These are phyloP conservation scores for Abrostola triplasia DNA, from an alignment of 2,888 invertebrate species.

Conservation along the genomic window DNA sequence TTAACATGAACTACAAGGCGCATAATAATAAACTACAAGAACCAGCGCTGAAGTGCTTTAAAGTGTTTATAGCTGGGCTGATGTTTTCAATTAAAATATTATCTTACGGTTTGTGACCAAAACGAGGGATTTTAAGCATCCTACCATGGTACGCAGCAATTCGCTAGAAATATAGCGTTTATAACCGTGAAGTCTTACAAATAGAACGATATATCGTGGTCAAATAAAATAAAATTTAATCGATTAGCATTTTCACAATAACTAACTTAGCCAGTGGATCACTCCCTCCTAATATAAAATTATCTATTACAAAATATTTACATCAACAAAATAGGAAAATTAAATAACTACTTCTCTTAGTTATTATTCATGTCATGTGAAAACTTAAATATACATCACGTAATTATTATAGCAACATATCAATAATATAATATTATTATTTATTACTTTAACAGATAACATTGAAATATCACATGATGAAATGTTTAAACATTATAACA, in stretches of 20 bases:
- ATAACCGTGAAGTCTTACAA: constrained; percentile 3
- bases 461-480: constrained; percentile 87
- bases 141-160: too few species aligned
- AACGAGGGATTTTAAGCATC: too few species aligned
- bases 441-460: constrained; percentile 86
- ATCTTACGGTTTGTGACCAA: too few species aligned
- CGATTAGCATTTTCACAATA: constrained; percentile 36
- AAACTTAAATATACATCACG: constrained; percentile 75
- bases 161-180: background rate
- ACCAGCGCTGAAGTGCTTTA: too few species aligned
- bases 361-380: constrained; percentile 78
- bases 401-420: constrained; percentile 76
- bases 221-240: constrained; percentile 25
- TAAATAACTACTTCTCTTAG: constrained; percentile 60
- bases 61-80: too few species aligned
- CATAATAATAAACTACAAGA: too few species aligned
- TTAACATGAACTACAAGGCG: too few species aligned
- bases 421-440: constrained; percentile 73
- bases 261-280: constrained; percentile 41
- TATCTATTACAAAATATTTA: constrained; percentile 70
- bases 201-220: constrained; percentile 1
- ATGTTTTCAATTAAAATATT: too few species aligned
- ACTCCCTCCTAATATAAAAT: constrained; percentile 52
- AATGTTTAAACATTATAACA: constrained; percentile 81
- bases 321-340: constrained; percentile 74